Evolutionary conservation across 2,888 invertebrate genomes (phyloP).

Genomic region (Ctenicera cuprea): DNA sequence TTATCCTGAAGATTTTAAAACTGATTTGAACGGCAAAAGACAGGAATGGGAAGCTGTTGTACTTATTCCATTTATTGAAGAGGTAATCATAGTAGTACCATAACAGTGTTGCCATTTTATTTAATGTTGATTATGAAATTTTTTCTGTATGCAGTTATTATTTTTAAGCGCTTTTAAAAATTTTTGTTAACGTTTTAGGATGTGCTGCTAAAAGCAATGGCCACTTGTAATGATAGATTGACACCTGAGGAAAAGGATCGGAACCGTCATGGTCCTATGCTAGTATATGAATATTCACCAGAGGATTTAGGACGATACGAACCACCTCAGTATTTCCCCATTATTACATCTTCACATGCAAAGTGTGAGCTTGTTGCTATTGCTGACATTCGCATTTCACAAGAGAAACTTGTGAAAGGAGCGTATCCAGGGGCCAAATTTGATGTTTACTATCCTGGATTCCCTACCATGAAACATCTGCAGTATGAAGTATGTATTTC

Average conservation of each 20-base stretch:
- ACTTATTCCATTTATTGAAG: constrained; percentile 94
- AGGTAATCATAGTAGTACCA: constrained; percentile 74
- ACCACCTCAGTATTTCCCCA: constrained; percentile 80
- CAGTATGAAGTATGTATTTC: constrained; percentile 80
- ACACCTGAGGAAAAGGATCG: constrained; percentile 82
- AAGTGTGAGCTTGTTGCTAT: constrained; percentile 73
- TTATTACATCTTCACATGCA: constrained; percentile 77
- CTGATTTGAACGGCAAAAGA: constrained; percentile 96
- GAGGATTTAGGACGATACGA: constrained; percentile 76
- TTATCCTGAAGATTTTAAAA: constrained; percentile 93
- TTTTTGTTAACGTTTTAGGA: no score
- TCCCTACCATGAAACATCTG: constrained; percentile 93
- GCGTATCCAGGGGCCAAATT: constrained; percentile 80
- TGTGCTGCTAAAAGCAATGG: constrained; percentile 85
- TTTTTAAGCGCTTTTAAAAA: no score
- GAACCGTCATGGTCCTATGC: constrained; percentile 92
- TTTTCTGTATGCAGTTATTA: no score
- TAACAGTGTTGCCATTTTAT: no score
- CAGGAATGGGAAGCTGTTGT: constrained; percentile 98
- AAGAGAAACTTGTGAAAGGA: constrained; percentile 79
- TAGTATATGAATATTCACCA: constrained; percentile 81
- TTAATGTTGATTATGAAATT: no score
- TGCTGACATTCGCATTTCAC: constrained; percentile 77
- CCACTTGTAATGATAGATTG: constrained; percentile 78
- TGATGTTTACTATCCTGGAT: constrained; percentile 89